Conservation (phyloP, 1,140 invertebrate species). For the Nixonia krombeini region DNA sequence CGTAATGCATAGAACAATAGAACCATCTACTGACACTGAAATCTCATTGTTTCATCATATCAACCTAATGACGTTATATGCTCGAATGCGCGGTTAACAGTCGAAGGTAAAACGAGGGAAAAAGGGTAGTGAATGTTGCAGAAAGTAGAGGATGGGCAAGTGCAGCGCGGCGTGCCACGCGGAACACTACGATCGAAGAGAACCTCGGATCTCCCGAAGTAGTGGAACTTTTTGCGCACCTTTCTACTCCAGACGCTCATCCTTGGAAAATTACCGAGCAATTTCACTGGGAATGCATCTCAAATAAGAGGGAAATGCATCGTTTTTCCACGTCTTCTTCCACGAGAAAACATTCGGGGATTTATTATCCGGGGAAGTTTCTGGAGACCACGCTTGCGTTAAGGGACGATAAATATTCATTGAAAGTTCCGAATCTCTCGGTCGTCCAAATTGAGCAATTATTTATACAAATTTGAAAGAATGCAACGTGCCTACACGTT, state of each 20-base stretch:
- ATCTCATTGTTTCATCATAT: too few species aligned
- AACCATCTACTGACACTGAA: too few species aligned
- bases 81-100: too few species aligned
- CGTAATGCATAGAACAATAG: too few species aligned
- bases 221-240: slow-evolving; percentile 26
- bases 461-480: too few species aligned
- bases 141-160: background rate
- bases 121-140: slow-evolving; percentile 3
- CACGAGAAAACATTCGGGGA: slow-evolving; percentile 21
- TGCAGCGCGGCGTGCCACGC: background rate
- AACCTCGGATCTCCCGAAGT: slow-evolving; percentile 14
- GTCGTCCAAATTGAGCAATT: background rate
- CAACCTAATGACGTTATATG: too few species aligned
- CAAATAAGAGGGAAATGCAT: slow-evolving; percentile 17
- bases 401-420: background rate
- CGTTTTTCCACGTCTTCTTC: slow-evolving; percentile 13
- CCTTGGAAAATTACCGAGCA: slow-evolving; percentile 28
- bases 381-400: slow-evolving; percentile 7
- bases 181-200: slow-evolving; percentile 8
- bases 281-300: slow-evolving; percentile 24
- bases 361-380: slow-evolving; percentile 20
- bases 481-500: too few species aligned
- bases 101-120: background rate
- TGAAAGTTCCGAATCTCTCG: background rate
- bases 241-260: slow-evolving; percentile 25